Conservation (phyloP, 2,888 invertebrate genomes). For the Eurois occulta region DNA sequence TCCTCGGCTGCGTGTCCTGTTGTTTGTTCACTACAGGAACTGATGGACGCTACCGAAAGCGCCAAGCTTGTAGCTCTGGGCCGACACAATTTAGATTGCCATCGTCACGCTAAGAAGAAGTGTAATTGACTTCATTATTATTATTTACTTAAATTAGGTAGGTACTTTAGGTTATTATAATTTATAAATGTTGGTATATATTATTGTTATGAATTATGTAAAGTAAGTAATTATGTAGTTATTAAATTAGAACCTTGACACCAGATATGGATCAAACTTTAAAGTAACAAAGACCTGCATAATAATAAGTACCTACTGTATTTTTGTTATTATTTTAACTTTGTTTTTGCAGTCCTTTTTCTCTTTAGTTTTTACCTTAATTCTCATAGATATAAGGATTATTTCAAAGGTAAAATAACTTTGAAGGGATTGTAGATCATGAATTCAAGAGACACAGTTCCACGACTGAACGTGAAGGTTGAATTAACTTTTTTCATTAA, state of each 20-base stretch:
- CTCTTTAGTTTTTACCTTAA: not conserved
- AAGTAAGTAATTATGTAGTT: not conserved
- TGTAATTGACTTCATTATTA: no score
- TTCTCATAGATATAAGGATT: not conserved
- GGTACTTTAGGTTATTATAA: no score
- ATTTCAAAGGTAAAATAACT: not conserved
- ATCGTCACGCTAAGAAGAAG: no score
- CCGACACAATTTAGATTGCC: no score
- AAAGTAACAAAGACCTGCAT: not conserved
- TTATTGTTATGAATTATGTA: no score
- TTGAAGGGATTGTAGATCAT: not conserved
- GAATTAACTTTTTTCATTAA: slow-evolving; percentile 30
- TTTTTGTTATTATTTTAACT: not conserved
- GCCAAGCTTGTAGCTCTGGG: no score
- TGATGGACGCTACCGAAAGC: no score
- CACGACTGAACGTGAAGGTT: slow-evolving; percentile 20
- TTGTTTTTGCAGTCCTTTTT: not conserved
- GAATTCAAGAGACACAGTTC: not conserved
- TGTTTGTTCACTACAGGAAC: no score
- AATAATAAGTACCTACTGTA: not conserved
- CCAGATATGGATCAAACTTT: not conserved
- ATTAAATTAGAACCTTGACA: slow-evolving; percentile 8
- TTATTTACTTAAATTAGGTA: no score
- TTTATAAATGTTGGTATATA: no score
- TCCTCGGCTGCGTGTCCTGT: no score